Percentiles rank a stretch among this genome's conserved stretches.
Evolutionary conservation across 2,888 invertebrate genomes (phyloP).

Genomic region (Lasioglossum marginatum): DNA sequence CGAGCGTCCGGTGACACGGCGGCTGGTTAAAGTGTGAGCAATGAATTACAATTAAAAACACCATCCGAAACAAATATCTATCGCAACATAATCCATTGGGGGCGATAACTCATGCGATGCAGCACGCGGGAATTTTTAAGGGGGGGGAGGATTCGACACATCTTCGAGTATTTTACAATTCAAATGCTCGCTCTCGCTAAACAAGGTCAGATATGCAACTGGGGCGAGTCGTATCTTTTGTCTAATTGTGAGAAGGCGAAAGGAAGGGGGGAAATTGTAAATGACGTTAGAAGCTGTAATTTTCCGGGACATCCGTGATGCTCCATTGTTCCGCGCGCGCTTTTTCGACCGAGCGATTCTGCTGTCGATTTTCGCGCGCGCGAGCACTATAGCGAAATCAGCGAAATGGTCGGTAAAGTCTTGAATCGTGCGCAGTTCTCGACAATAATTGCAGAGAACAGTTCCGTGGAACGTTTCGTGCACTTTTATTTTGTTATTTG

Average conservation of each 20-base stretch:
- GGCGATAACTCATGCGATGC: not conserved
- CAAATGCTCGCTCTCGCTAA: not conserved
- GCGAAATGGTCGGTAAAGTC: no score
- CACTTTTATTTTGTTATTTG: no score
- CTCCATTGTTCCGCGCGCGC: not conserved
- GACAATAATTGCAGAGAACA: no score
- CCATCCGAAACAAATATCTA: not conserved
- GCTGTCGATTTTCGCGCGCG: not conserved
- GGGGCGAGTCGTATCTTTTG: not conserved
- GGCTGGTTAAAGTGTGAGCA: not conserved
- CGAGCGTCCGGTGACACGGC: not conserved
- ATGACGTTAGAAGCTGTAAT: not conserved
- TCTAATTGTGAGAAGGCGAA: not conserved
- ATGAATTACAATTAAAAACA: not conserved
- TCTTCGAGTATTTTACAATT: not conserved
- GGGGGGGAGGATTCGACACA: not conserved
- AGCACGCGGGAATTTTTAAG: not conserved
- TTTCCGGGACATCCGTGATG: not conserved
- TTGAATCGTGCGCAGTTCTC: no score
- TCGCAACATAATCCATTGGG: not conserved
- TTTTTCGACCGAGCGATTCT: not conserved
- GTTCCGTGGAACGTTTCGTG: no score
- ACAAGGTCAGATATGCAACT: not conserved
- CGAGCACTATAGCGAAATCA: no score
- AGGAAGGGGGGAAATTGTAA: not conserved